Base-by-base conservation (phyloP, 2,113 vertebrate species). In the Spilogale gracilis region DNA sequence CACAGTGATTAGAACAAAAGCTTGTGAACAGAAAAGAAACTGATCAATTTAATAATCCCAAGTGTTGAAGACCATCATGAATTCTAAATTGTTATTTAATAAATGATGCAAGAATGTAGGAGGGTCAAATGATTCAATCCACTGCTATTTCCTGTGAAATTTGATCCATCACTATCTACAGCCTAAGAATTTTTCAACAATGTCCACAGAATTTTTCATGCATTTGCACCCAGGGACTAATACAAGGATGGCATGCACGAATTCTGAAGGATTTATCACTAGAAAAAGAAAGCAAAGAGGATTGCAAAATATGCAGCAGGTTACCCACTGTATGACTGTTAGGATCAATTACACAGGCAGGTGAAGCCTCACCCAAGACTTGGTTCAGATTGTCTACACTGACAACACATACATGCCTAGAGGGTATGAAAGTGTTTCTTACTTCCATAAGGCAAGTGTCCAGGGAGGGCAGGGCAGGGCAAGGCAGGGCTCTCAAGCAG, bases 291-390 rank as follows among this genome's bases (percentile, higher is more conserved):
- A 58, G 69, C 54, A 60, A 89, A 48, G 16, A 45, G 54, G 73
- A 60, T 2, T 60, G n/a, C n/a, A 43, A 73, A 27, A 20, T 18
- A 18, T 20, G 38, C 30, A 32, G 6, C 52, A 45, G 43, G 52
- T 30, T 60, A 45, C 5, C n/a, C 30, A 25, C 20, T 27, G 21
- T 87, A 43, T 25, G 38, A 84, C 60, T 48, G 16, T 32, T 63
- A 48, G 18, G 43, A 25, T 84, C 43, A 12, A 11, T 60, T 18
- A 3, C 43, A 48, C 3, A 43, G 38, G 14, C 58, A 18, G 58
- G 38, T 63, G 38, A 12, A 20, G 20, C 54, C 32, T n/a, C 1
- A 0, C 54, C 21, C 0, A 3, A 20, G 16, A 65, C 65, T 21
- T 50, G 61, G 10, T 48, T 65, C 27, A 48, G 60, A 21, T 21